Percentiles rank a stretch among this genome's conserved stretches.
Conservation (phyloP, 2,888 invertebrate genomes). For the Campaea margaritaria region DNA sequence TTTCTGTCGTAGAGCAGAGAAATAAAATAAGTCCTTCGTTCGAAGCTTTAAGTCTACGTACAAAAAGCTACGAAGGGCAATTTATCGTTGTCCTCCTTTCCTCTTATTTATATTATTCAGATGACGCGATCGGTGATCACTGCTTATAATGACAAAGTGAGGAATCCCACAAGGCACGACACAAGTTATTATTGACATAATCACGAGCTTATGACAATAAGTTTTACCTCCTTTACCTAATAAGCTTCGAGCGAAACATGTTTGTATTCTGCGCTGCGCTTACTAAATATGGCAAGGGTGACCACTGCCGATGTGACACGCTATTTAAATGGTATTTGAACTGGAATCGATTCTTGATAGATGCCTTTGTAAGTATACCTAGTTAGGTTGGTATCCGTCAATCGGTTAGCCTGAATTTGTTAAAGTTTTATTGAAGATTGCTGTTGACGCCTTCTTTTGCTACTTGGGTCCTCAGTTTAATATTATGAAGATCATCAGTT, state of each 20-base stretch:
- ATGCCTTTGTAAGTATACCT: background rate
- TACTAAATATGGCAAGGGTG: slow-evolving; percentile 26
- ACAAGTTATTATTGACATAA: slow-evolving; percentile 8
- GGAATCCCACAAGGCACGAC: slow-evolving; percentile 1
- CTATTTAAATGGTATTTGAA: slow-evolving; percentile 25
- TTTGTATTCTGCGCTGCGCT: slow-evolving; percentile 20
- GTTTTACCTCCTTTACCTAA: slow-evolving; percentile 25
- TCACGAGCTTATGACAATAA: slow-evolving; percentile 16
- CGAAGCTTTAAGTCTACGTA: too few relatives aligned
- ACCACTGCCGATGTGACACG: slow-evolving; percentile 18
- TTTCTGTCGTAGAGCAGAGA: too few relatives aligned
- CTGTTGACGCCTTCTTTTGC: too few relatives aligned
- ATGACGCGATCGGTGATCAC: slow-evolving; percentile 4
- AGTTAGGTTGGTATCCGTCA: background rate
- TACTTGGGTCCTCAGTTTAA: too few relatives aligned
- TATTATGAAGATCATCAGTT: too few relatives aligned
- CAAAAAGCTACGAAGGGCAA: too few relatives aligned
- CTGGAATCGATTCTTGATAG: slow-evolving; percentile 7
- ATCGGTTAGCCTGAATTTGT: too few relatives aligned
- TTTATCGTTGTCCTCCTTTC: background rate
- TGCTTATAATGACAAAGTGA: slow-evolving; percentile 1
- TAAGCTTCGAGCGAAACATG: slow-evolving; percentile 23
- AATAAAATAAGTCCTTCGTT: too few relatives aligned
- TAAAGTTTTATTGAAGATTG: too few relatives aligned
- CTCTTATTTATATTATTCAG: background rate